Evolutionary conservation across 2,888 invertebrate species (phyloP), one percentile per base, ranked within the genome.

Genomic region (Philereme vetulata): DNA sequence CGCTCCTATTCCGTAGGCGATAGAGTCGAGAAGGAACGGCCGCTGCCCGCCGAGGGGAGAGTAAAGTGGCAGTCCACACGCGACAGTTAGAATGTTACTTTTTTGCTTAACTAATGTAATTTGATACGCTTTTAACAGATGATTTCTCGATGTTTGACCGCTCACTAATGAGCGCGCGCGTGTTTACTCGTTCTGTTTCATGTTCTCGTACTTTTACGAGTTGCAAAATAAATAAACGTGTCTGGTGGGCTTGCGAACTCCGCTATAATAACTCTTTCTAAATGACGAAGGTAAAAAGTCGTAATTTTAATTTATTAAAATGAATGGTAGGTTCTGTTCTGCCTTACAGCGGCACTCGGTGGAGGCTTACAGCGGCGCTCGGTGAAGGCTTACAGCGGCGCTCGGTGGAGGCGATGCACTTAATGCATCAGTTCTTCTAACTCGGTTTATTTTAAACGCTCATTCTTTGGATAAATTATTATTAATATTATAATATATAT

Each of bases 111-210:
- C 58, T 61, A 54, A 66, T 64, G 64, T 64, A 62, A 66, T 66
- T 66, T 62, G 62, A 66, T 66, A 66, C 62, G 56, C 60, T 62
- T 64, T 64, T 62, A 66, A 66, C 57, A 51, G 51, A 51, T 34
- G 51, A 44, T 51, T 40, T 51, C 51, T 51, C 35, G 51, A 44
- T 44, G 32, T 32, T 21, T 32, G 45, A 45, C 32, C 7, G 45
- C 45, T 32, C 32, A 21, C 21, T n/a, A 32, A 32, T 32, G 45
- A 45, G 32, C 45, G 35, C 5, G 3, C 7, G 45, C 45, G 45
- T 45, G 4, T 32, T 32, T 45, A 8, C 45, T 7, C 8, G 45
- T 32, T 45, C 32, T 45, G 45, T 32, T 44, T 45, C 5, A 32
- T 45, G 45, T 5, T 45, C 21, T 7, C 45, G 21, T 10, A 45